phyloP scores from a whole-genome alignment of 2,113 vertebrate species.

The Ivindomyrus marchei region DNA sequence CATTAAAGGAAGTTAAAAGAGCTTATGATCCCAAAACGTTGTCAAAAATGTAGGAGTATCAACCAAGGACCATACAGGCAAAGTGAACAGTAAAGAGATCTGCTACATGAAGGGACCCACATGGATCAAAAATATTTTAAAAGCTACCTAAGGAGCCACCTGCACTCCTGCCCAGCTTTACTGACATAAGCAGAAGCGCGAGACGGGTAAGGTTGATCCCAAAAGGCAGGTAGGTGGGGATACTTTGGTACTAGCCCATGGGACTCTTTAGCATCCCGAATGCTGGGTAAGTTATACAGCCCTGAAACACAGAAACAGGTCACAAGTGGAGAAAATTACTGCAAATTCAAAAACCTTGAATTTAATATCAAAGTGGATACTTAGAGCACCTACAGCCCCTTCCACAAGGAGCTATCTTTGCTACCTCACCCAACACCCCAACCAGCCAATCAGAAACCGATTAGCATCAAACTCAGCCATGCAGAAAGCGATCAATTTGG shows the following conservation, averaged over 20 bases:
- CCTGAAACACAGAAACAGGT: neutral
- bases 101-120: neutral
- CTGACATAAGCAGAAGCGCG: neutral
- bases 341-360: neutral
- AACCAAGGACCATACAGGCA: neutral
- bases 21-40: neutral
- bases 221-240: neutral
- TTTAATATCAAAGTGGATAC: neutral
- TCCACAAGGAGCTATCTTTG: neutral
- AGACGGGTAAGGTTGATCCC: neutral
- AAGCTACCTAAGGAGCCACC: neutral
- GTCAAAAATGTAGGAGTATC: neutral
- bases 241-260: neutral
- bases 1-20: neutral
- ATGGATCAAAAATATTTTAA: neutral
- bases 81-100: neutral
- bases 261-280: neutral
- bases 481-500: neutral
- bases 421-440: neutral
- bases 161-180: neutral
- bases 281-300: neutral
- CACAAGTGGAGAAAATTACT: neutral
- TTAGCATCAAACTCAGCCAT: neutral
- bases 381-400: neutral
- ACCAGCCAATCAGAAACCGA: neutral